Evolutionary conservation across 2,888 invertebrate genomes (phyloP).

Genomic region (Antheraea assamensis): DNA sequence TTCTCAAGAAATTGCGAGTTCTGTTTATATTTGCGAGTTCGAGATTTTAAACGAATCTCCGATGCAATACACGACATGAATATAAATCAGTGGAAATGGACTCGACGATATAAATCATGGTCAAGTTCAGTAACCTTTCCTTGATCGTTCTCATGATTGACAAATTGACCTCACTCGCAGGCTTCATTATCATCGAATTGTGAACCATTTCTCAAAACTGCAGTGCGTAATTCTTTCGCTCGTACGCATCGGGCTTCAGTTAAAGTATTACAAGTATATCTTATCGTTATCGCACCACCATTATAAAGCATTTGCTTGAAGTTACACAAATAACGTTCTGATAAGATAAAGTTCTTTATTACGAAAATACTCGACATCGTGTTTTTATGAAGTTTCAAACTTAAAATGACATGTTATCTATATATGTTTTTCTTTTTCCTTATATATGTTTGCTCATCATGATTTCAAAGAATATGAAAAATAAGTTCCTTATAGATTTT

Average conservation of each 20-base stretch:
- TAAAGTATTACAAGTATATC: slow-evolving; percentile 49
- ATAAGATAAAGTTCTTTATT: slow-evolving; percentile 53
- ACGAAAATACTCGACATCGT: slow-evolving; percentile 25
- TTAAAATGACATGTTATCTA: background rate
- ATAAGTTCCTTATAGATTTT: background rate
- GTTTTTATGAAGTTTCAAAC: slow-evolving; percentile 1
- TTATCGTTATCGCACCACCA: slow-evolving; percentile 41
- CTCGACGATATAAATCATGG: slow-evolving; percentile 57
- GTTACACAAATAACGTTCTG: slow-evolving; percentile 35
- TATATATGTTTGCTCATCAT: background rate
- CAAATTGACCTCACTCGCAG: slow-evolving; percentile 51
- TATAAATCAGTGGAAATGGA: slow-evolving; percentile 66
- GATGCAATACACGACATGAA: slow-evolving; percentile 55
- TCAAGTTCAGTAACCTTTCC: slow-evolving; percentile 62
- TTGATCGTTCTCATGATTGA: slow-evolving; percentile 49
- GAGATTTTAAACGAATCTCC: slow-evolving; percentile 42
- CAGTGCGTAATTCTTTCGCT: slow-evolving; percentile 17
- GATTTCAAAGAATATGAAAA: background rate
- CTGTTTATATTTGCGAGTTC: slow-evolving; percentile 37
- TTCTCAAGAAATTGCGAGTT: slow-evolving; percentile 19
- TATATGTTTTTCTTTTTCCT: background rate
- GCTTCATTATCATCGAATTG: slow-evolving; percentile 30
- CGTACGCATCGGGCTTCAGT: slow-evolving; percentile 44
- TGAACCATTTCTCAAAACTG: slow-evolving; percentile 19
- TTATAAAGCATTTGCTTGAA: slow-evolving; percentile 44